Percentiles rank a stretch among this genome's conserved stretches.
Evolutionary conservation across 2,113 vertebrate species (phyloP).

Genomic region (Chlorocebus sabaeus): DNA sequence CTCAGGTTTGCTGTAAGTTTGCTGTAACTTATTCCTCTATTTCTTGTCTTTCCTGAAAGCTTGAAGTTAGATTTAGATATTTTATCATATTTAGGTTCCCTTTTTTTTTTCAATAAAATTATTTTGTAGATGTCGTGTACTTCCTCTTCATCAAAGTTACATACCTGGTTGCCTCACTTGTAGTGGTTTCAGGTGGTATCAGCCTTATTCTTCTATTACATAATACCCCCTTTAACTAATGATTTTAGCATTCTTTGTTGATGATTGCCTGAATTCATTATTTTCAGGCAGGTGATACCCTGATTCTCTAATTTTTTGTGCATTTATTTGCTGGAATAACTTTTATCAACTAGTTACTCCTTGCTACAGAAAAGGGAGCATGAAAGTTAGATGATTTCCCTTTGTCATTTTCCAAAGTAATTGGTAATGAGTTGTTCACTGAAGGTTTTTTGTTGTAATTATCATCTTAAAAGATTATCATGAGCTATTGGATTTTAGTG

Average conservation of each 20-base stretch:
- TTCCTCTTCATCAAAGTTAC: neutral
- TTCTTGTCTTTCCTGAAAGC: neutral
- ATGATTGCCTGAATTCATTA: neutral
- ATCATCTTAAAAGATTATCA: neutral
- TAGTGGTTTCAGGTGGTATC: neutral
- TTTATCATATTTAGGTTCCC: neutral
- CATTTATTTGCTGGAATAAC: neutral
- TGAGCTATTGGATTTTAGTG: neutral
- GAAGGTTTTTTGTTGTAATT: neutral
- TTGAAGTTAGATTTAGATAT: neutral
- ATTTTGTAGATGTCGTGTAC: neutral
- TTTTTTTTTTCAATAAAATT: neutral
- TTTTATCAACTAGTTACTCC: neutral
- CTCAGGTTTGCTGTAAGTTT: neutral
- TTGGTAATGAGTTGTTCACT: neutral
- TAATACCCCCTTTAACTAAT: neutral
- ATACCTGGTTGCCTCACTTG: neutral
- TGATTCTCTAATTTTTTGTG: neutral
- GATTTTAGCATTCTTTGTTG: neutral
- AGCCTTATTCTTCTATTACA: neutral
- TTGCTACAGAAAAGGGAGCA: neutral
- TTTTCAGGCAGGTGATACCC: neutral
- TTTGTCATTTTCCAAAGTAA: constrained; percentile 13
- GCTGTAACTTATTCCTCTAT: neutral
- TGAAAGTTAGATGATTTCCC: neutral